Evolutionary conservation across 2,797 vertebrate genomes (phyloP).

Genomic region (Morelia viridis): DNA sequence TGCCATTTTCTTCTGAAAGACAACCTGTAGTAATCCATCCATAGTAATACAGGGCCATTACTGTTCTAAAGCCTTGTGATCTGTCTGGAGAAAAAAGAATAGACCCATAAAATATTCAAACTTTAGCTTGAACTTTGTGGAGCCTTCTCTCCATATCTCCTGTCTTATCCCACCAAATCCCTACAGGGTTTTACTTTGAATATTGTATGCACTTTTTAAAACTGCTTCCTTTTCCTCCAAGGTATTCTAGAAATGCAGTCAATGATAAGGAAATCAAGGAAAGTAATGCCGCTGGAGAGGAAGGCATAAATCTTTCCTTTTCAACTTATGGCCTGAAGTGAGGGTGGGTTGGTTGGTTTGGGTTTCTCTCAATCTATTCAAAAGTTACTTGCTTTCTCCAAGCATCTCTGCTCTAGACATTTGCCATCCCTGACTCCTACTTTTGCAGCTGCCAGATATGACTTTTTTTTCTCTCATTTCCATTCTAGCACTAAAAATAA

Average conservation of each 20-base stretch:
- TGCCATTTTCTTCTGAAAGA: not conserved
- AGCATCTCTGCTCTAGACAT: slow-evolving; percentile 6
- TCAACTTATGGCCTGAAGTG: slow-evolving; percentile 12
- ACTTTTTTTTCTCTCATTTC: slow-evolving; percentile 11
- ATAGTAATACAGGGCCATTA: not conserved
- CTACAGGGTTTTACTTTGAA: fast-evolving
- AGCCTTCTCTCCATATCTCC: not conserved
- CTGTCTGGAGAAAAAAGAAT: no score
- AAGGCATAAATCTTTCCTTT: slow-evolving; percentile 52
- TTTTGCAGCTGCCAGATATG: slow-evolving; percentile 9
- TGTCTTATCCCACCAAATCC: not conserved
- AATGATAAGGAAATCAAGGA: slow-evolving; percentile 24
- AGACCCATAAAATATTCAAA: not conserved
- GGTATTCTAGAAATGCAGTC: slow-evolving; percentile 4
- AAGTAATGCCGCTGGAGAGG: slow-evolving; percentile 17
- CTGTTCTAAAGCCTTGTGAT: not conserved
- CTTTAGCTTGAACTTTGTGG: not conserved
- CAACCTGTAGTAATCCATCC: not conserved
- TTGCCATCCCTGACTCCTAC: not conserved
- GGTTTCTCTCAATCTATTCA: slow-evolving; percentile 17
- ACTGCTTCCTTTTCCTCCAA: slow-evolving; percentile 8
- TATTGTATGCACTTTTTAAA: not conserved
- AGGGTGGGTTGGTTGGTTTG: not conserved
- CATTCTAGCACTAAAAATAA: not conserved
- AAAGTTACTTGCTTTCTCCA: slow-evolving; percentile 11